Evolutionary conservation across 1,140 invertebrate genomes (phyloP).

Genomic region (Anthonomus grandis): DNA sequence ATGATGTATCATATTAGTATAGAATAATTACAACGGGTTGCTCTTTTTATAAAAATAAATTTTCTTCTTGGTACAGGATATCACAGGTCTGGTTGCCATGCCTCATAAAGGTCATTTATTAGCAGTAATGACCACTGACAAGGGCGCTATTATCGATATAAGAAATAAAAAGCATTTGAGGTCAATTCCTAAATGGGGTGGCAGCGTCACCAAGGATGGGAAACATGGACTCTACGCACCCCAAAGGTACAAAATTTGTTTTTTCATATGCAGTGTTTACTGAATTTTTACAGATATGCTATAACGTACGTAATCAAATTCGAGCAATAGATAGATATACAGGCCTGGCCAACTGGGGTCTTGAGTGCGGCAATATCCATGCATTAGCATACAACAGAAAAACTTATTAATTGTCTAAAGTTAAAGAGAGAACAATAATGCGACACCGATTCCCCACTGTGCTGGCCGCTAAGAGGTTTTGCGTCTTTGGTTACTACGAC

Average conservation of each 20-base stretch:
- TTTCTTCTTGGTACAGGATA: slow-evolving; percentile 61
- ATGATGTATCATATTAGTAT: not conserved
- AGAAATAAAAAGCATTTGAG: slow-evolving; percentile 74
- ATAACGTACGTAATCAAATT: no score
- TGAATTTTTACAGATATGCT: not conserved
- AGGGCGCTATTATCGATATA: slow-evolving; percentile 82
- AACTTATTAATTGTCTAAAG: no score
- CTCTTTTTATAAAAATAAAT: not conserved
- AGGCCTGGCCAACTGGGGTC: no score
- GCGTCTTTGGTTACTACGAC: no score
- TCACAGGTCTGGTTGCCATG: slow-evolving; percentile 67
- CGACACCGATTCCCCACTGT: no score
- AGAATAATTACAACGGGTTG: not conserved
- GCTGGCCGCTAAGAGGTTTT: no score
- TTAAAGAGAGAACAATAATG: no score
- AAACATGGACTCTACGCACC: slow-evolving; percentile 92
- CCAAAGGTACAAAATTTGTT: slow-evolving; percentile 52
- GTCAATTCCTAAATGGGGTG: slow-evolving; percentile 78
- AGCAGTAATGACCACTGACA: slow-evolving; percentile 86
- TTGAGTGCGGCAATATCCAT: no score
- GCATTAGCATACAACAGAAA: no score
- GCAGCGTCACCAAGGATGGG: slow-evolving; percentile 80
- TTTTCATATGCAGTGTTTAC: not conserved
- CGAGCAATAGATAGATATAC: no score
- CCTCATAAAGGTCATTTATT: slow-evolving; percentile 79